Evolutionary conservation across 2,797 vertebrate species (phyloP).

Genomic region (Alosa sapidissima): DNA sequence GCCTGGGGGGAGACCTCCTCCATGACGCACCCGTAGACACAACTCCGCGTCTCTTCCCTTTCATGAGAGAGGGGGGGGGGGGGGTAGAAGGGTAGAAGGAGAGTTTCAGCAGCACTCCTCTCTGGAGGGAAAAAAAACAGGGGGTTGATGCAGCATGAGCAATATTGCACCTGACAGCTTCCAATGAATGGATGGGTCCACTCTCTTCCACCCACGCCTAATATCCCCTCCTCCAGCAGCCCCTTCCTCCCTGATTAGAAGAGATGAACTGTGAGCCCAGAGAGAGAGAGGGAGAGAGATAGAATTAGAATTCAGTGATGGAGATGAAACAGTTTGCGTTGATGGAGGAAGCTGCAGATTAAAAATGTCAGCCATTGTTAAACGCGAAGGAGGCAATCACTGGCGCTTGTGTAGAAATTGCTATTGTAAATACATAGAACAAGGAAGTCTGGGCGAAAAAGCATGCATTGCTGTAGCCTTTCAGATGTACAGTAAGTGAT

Average conservation of each 20-base stretch:
- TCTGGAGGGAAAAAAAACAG: not conserved
- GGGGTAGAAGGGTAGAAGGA: too few species aligned
- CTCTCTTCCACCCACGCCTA: not conserved
- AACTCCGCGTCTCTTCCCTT: not conserved
- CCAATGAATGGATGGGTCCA: not conserved
- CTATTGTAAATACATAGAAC: not conserved
- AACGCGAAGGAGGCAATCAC: not conserved
- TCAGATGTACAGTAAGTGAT: not conserved
- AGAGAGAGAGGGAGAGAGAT: not conserved
- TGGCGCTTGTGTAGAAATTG: not conserved
- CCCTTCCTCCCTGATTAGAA: conserved; percentile 21
- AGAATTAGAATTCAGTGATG: conserved; percentile 51
- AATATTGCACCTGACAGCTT: not conserved
- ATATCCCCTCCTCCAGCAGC: not conserved
- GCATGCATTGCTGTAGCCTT: not conserved
- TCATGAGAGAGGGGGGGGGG: not conserved
- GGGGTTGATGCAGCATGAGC: not conserved
- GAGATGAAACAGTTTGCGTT: not conserved
- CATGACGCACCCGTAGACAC: not conserved
- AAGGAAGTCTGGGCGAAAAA: not conserved
- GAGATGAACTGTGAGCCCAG: not conserved
- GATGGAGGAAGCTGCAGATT: not conserved
- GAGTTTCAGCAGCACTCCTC: not conserved
- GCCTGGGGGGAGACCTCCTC: not conserved
- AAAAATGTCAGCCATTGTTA: not conserved